Base-by-base conservation (phyloP, 2,113 vertebrate species). In the Nannobrachium achirus region DNA sequence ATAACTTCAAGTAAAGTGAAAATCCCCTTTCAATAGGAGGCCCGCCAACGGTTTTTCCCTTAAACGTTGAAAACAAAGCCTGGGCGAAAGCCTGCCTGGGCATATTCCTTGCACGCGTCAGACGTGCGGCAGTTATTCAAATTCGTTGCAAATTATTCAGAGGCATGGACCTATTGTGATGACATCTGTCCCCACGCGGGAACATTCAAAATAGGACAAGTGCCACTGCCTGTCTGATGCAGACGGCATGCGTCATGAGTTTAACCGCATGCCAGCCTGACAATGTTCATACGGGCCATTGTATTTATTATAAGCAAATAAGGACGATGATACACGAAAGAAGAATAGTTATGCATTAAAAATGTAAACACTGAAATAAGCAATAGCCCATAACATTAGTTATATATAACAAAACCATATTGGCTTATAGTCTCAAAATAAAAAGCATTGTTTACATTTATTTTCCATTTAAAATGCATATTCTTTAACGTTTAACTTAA, bases 41-140 rank as follows among this genome's bases (percentile, higher is more conserved):
- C 14, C 73, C 66, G 48, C 73, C 81, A 91, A 91, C 89, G 87
- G 87, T 86, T 88, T 79, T 16, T 63, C 44, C 49, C 58, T 38
- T 10, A 44, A 13, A 41, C 46, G 51, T n/a, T 55, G 56, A 44
- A 41, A 18, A 0, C 48, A 13, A 6, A 63, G 69, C 79, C 78
- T 86, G 89, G 86, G 13, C 10, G 80, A 78, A 87, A 73, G 62
- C 71, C 72, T 78, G n/a, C n/a, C n/a, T n/a, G n/a, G 84, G 86
- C 83, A 83, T 60, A 85, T 93, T 74, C 59, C 74, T 60, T 76
- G 91, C 93, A 94, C 93, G 92, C 91, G 93, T 84, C 91, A 13
- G 84, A 69, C 87, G 76, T 88, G 89, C 86, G 92, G 89, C 93
- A 92, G 93, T 94, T 94, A 93, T 94, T 94, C 91, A 93, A 93